phyloP scores from a whole-genome alignment of 2,888 invertebrate species.

The Exocentrus adspersus region DNA sequence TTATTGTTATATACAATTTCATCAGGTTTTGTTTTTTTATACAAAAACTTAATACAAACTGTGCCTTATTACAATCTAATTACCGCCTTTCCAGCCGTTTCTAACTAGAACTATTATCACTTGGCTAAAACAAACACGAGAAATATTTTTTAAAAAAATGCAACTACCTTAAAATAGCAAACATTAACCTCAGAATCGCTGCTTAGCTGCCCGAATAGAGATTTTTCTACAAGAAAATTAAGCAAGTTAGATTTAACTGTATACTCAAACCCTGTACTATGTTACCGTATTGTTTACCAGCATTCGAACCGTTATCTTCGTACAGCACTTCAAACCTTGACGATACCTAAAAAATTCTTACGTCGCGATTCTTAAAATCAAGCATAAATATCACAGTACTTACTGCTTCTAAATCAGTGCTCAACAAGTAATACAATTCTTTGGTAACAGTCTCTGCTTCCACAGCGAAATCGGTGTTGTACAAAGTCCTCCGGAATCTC shows the following conservation, averaged over 20 bases:
- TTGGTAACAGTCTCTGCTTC: conserved; percentile 76
- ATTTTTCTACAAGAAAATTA: conserved; percentile 39
- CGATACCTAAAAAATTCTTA: conserved; percentile 39
- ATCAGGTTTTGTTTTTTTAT: too few relatives aligned
- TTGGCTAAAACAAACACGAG: conserved; percentile 16
- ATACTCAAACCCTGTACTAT: neutral
- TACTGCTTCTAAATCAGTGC: conserved; percentile 72
- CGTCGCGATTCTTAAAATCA: too few relatives aligned
- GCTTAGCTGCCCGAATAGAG: conserved; percentile 42
- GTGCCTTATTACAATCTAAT: too few relatives aligned
- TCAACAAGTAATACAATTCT: conserved; percentile 71
- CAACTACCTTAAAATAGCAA: too few relatives aligned
- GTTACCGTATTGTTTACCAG: conserved; percentile 32
- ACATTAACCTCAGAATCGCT: conserved; percentile 35
- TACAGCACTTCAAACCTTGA: conserved; percentile 47
- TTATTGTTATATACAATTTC: neutral
- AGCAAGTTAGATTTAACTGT: neutral
- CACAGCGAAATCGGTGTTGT: conserved; percentile 71
- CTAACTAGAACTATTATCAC: conserved; percentile 9
- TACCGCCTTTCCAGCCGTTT: too few relatives aligned
- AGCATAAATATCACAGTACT: conserved; percentile 45
- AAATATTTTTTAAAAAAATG: too few relatives aligned
- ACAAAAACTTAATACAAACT: too few relatives aligned
- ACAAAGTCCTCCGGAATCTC: conserved; percentile 72
- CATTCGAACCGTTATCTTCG: conserved; percentile 26